These are phyloP conservation scores for Lasiurus cinereus DNA, from an alignment of 2,113 vertebrate genomes.

Conservation along the genomic window DNA sequence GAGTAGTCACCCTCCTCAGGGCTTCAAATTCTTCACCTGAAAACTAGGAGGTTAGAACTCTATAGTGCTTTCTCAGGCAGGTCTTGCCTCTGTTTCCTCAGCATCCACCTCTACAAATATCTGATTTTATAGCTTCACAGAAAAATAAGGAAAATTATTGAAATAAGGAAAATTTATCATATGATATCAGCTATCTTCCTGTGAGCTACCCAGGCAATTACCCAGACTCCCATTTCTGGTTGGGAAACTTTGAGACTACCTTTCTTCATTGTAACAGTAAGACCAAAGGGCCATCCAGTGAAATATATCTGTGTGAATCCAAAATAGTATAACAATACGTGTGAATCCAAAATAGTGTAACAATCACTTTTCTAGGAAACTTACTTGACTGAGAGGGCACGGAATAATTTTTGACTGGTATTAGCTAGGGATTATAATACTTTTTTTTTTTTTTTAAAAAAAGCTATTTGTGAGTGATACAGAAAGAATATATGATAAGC, in stretches of 20 bases:
- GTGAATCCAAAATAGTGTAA: too few relatives aligned
- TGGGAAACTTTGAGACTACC: neutral
- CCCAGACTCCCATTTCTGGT: neutral
- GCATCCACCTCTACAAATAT: neutral
- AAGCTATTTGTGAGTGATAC: neutral
- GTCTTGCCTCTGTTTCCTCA: neutral
- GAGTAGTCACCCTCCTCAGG: neutral
- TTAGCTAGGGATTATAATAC: neutral
- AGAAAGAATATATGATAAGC: neutral
- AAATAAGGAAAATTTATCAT: conserved; percentile 14
- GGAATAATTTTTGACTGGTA: neutral
- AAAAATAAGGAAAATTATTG: neutral
- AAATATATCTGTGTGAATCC: neutral
- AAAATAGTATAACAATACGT: neutral
- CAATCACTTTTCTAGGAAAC: neutral
- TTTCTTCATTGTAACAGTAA: conserved; percentile 9
- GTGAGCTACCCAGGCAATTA: neutral
- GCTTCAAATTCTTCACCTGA: neutral
- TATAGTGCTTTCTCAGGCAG: neutral
- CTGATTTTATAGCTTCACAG: conserved; percentile 39
- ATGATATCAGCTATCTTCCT: neutral
- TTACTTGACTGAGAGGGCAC: neutral
- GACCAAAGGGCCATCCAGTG: neutral
- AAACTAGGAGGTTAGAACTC: neutral
- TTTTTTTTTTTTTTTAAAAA: neutral